Evolutionary conservation across 2,113 vertebrate species (phyloP).

Genomic region (Alectura lathami): DNA sequence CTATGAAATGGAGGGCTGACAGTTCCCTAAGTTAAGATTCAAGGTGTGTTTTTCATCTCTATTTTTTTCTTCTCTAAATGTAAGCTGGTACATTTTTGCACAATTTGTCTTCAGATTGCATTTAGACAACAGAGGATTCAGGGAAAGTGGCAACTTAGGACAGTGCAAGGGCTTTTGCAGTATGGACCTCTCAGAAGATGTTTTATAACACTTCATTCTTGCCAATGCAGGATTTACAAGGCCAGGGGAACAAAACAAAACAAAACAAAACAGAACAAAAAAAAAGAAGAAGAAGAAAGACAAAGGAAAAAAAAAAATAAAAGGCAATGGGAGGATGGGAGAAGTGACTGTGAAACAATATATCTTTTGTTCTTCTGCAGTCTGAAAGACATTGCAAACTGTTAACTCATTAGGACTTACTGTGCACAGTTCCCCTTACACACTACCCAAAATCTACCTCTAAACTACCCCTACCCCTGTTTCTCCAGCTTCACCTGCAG

Average conservation of each 20-base stretch:
- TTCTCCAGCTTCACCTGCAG: neutral
- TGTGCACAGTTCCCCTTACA: neutral
- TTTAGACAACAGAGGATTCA: neutral
- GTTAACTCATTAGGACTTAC: neutral
- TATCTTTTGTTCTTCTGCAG: neutral
- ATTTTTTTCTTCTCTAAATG: neutral
- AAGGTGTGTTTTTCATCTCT: neutral
- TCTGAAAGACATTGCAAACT: neutral
- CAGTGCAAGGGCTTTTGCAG: neutral
- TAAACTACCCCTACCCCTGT: neutral
- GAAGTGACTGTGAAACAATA: neutral
- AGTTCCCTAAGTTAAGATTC: neutral
- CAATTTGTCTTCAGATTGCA: neutral
- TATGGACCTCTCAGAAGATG: neutral
- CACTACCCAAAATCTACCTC: neutral
- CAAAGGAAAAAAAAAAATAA: neutral
- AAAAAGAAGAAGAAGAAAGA: accelerated
- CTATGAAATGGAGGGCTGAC: neutral
- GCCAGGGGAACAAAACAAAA: no score
- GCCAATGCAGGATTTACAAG: neutral
- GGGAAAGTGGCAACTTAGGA: neutral
- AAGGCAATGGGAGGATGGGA: neutral
- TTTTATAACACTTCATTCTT: neutral
- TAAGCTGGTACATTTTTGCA: neutral
- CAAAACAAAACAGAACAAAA: no score